phyloP scores from a whole-genome alignment of 2,113 vertebrate species.

The Chloebia gouldiae region DNA sequence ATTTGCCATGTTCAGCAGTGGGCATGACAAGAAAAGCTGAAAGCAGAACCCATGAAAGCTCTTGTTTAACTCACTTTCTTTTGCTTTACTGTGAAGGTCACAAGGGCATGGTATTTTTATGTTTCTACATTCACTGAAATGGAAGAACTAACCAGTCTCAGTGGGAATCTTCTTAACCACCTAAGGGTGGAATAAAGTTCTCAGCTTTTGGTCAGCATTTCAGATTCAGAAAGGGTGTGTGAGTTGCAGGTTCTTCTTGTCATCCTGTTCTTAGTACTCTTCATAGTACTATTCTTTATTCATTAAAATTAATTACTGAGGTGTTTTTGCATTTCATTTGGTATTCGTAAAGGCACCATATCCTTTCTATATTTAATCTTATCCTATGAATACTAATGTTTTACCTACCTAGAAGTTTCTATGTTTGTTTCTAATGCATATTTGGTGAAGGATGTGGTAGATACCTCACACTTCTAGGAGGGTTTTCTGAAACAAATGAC shows the following conservation, averaged over 20 bases:
- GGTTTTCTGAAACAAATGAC: neutral
- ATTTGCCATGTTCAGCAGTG: neutral
- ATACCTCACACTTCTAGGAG: neutral
- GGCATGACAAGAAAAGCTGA: neutral
- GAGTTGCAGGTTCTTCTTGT: neutral
- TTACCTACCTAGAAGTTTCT: neutral
- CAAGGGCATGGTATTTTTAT: neutral
- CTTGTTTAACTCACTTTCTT: neutral
- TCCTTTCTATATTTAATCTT: neutral
- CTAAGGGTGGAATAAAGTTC: neutral
- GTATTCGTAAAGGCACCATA: neutral
- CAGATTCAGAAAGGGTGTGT: neutral
- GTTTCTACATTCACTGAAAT: neutral
- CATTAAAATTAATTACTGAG: neutral
- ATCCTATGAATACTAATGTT: neutral
- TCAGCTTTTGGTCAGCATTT: neutral
- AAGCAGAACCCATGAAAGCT: neutral
- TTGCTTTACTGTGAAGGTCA: neutral
- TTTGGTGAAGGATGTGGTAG: neutral
- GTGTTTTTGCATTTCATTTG: neutral
- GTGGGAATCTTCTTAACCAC: neutral
- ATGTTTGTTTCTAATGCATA: rapidly evolving
- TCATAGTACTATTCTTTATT: neutral
- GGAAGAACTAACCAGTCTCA: neutral
- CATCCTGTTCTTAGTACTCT: neutral